Conservation (phyloP, 2,888 invertebrate genomes). For the Exocentrus adspersus region DNA sequence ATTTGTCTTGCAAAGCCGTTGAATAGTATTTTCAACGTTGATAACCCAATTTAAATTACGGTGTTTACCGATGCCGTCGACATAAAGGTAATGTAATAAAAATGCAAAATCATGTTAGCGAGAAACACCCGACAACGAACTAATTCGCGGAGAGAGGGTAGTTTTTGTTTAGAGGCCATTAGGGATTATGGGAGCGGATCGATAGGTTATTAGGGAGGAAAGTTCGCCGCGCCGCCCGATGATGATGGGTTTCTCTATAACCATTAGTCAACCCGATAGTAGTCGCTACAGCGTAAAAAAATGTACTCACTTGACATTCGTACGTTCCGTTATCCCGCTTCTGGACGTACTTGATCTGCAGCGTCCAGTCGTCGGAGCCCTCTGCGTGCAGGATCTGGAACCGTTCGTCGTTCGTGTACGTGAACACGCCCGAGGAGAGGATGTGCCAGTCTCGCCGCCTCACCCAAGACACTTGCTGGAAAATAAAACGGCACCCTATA, state of each 20-base stretch:
- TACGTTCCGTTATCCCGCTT: conserved; percentile 93
- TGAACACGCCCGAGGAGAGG: conserved; percentile 87
- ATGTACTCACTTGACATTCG: conserved; percentile 86
- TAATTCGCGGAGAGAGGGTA: background rate
- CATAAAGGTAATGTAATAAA: background rate
- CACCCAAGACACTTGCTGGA: conserved; percentile 89
- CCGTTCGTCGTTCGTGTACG: conserved; percentile 91
- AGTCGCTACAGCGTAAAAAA: too few species aligned
- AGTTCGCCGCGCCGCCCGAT: too few species aligned
- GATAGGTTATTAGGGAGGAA: background rate
- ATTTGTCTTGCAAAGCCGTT: too few species aligned
- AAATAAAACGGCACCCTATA: conserved; percentile 19
- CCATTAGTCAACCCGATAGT: too few species aligned
- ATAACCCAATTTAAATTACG: too few species aligned
- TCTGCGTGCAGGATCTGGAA: conserved; percentile 83
- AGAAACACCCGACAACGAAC: background rate
- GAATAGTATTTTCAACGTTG: too few species aligned
- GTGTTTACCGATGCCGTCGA: background rate
- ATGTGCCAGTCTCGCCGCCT: conserved; percentile 93
- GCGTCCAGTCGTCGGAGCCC: conserved; percentile 92
- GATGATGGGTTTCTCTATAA: too few species aligned
- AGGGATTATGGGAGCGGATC: background rate
- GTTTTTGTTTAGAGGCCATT: background rate
- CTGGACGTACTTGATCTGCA: conserved; percentile 94
- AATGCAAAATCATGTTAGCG: background rate